These are phyloP conservation scores for Argyra leucocephala DNA, from an alignment of 2,888 invertebrate species.

Conservation along the genomic window DNA sequence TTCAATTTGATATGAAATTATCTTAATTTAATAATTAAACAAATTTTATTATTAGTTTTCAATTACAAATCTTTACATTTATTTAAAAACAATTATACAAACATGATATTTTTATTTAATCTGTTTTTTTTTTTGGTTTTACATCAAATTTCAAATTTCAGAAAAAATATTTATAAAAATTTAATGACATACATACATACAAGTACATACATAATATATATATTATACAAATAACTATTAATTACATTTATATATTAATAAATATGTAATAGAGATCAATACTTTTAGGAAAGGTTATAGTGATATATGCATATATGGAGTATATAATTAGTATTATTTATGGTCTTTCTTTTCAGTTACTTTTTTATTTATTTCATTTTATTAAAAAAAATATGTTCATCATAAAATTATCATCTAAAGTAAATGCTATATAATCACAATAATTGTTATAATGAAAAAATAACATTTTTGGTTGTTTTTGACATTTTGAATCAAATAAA, in stretches of 20 bases:
- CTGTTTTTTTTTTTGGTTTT: neutral
- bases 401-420: too few species aligned
- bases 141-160: neutral
- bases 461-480: too few species aligned
- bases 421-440: too few species aligned
- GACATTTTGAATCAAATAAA: too few species aligned
- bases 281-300: neutral
- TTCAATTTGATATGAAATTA: too few species aligned
- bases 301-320: too few species aligned
- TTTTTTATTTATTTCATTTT: too few species aligned
- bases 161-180: neutral
- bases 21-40: too few species aligned
- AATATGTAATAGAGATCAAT: neutral
- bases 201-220: neutral
- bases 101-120: neutral
- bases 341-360: too few species aligned
- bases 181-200: neutral
- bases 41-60: neutral
- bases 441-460: too few species aligned
- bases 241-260: neutral
- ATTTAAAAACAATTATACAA: slow-evolving; percentile 2
- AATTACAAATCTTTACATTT: slow-evolving; percentile 6
- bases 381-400: too few species aligned
- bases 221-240: neutral
- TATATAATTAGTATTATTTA: too few species aligned